Conservation (phyloP, 2,888 invertebrate species). For the Amitus sp. region DNA sequence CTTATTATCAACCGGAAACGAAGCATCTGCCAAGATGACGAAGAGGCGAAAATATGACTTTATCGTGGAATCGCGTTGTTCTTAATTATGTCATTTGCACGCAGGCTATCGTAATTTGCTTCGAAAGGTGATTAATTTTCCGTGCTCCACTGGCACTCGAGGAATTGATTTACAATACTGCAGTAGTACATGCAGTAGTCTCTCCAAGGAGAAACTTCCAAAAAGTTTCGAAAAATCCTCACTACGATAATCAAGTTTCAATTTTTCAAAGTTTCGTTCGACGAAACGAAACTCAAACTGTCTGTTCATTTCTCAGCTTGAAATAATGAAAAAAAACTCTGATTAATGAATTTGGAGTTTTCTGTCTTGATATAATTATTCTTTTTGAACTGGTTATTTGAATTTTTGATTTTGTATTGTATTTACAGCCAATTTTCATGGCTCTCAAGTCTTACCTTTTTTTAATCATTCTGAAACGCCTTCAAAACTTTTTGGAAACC, state of each 20-base stretch:
- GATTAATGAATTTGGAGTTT: too few species aligned
- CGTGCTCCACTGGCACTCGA: slow-evolving; percentile 17
- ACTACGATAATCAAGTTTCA: background rate
- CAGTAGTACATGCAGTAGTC: slow-evolving; percentile 34
- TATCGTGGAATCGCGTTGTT: slow-evolving; percentile 11
- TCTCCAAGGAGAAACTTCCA: slow-evolving; percentile 24
- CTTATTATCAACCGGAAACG: slow-evolving; percentile 1
- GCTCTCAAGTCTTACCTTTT: too few species aligned
- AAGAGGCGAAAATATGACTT: slow-evolving; percentile 10
- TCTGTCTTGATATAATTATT: too few species aligned
- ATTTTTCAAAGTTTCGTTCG: background rate
- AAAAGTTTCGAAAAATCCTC: background rate
- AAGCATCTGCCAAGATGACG: background rate
- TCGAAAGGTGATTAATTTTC: slow-evolving; percentile 31
- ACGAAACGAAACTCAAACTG: background rate
- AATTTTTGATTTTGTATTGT: too few species aligned
- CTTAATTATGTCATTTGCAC: slow-evolving; percentile 34
- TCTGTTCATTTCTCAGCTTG: background rate
- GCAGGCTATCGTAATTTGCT: slow-evolving; percentile 31
- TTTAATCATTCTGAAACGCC: too few species aligned
- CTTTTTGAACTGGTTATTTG: too few species aligned
- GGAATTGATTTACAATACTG: slow-evolving; percentile 40
- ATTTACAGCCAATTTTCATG: too few species aligned
- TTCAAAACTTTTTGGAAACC: too few species aligned
- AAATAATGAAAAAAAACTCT: background rate